Evolutionary conservation across 2,797 vertebrate species (phyloP).

Genomic region (Microchirus variegatus): DNA sequence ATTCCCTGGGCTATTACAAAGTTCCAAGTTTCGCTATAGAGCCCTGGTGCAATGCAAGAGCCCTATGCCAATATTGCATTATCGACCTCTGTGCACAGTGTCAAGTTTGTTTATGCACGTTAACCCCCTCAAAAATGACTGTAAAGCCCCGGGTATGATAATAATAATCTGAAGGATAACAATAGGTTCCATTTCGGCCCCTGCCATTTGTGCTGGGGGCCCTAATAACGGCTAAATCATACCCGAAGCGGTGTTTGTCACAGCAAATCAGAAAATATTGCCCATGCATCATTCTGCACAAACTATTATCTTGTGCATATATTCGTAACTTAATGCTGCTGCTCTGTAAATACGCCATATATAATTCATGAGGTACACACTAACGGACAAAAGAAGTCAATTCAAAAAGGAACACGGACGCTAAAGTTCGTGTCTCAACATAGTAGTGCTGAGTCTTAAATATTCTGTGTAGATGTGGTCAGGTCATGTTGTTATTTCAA

Average conservation of each 20-base stretch:
- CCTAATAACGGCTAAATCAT: not conserved
- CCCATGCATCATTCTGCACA: constrained; percentile 27
- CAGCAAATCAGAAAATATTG: constrained; percentile 26
- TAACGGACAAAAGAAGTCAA: constrained; percentile 49
- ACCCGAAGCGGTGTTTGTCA: constrained; percentile 7
- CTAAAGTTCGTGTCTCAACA: constrained; percentile 1
- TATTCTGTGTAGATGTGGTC: not conserved
- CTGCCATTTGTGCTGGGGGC: no score
- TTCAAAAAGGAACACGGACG: not conserved
- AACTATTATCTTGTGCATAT: constrained; percentile 56
- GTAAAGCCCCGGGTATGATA: no score
- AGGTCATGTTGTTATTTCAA: not conserved
- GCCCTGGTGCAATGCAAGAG: no score
- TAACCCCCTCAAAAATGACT: no score
- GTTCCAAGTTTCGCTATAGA: no score
- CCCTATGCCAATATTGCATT: no score
- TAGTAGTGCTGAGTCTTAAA: constrained; percentile 8
- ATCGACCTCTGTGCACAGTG: no score
- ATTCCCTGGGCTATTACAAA: no score
- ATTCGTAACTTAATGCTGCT: constrained; percentile 57
- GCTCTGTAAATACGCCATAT: constrained; percentile 44
- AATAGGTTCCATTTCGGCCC: no score
- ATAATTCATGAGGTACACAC: constrained; percentile 58
- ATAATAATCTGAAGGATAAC: no score
- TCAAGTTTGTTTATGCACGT: no score